Base-by-base conservation (phyloP, 1,140 invertebrate genomes). In the Ylistrum balloti region DNA sequence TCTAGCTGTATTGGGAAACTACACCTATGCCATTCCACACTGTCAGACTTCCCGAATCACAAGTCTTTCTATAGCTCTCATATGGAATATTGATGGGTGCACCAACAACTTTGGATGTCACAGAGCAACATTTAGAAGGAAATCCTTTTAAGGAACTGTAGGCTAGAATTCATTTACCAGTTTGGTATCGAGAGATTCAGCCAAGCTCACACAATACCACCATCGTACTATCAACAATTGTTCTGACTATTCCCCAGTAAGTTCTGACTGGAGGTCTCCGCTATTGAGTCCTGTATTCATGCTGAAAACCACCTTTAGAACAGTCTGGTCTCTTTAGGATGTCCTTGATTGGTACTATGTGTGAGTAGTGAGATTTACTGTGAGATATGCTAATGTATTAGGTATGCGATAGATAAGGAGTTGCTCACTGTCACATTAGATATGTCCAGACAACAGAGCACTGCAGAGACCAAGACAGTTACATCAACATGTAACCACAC, bases 1-100 rank as follows among this genome's bases (percentile, higher is more conserved):
- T 28, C 22, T 74, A 74, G 56, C 56, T 45, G 56, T 74, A 74
- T 74, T 74, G 56, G 56, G 28, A 74, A 74, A 74, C 56, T 74
- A 74, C 22, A 38, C 22, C 9, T 74, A 9, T 74, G 28, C 56
- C 56, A 22, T 17, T 74, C 2, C 56, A 28, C 56, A 7, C 22
- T 28, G 56, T 74, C 22, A 22, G 28, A n/a, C n/a, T n/a, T 74
- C n/a, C n/a, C 35, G 35, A 38, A 38, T 13, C 35, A 38, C 5
- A 13, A 38, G 35, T 5, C 35, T n/a, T 13, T 38, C 56, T 7
- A 74, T 11, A 74, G 56, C 56, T 17, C 56, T 74, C 56, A n/a
- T 74, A 17, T 74, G 56, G 56, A 74, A 74, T 74, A 74, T 28
- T n/a, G n/a, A n/a, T 74, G 56, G 17, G 22, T 17, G 56, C 3